Conservation (phyloP, 2,797 vertebrate species). For the Moxostoma hubbsi region DNA sequence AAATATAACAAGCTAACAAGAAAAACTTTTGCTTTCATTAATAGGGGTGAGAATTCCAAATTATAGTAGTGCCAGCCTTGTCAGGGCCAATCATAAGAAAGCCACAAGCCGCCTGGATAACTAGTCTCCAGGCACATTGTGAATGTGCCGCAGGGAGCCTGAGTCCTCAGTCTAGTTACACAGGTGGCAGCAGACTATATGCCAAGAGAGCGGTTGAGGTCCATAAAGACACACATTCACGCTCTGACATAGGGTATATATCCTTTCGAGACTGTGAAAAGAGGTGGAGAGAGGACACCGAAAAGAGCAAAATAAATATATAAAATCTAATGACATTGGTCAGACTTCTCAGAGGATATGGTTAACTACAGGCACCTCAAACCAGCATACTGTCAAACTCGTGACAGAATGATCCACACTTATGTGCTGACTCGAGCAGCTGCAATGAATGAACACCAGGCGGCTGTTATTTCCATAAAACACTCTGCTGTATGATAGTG, state of each 20-base stretch:
- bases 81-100: slow-evolving; percentile 76
- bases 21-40: slow-evolving; percentile 72
- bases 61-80: slow-evolving; percentile 70
- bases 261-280: background rate
- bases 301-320: slow-evolving; percentile 23
- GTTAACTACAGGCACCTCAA: slow-evolving; percentile 45
- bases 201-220: slow-evolving; percentile 59
- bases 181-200: slow-evolving; percentile 56
- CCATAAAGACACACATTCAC: slow-evolving; percentile 41
- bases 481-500: slow-evolving; percentile 38
- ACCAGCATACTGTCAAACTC: slow-evolving; percentile 43
- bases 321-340: slow-evolving; percentile 14
- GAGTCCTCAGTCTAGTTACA: slow-evolving; percentile 54
- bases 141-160: slow-evolving; percentile 67
- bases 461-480: slow-evolving; percentile 48
- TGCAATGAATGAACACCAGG: slow-evolving; percentile 46
- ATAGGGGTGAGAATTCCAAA: slow-evolving; percentile 73
- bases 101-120: slow-evolving; percentile 72
- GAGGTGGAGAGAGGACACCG: background rate
- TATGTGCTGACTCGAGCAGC: slow-evolving; percentile 11
- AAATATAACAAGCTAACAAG: slow-evolving; percentile 64
- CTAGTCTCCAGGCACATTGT: slow-evolving; percentile 70
- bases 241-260: slow-evolving; percentile 17
- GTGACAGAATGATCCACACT: slow-evolving; percentile 14
- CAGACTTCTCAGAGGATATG: slow-evolving; percentile 40